Conservation (phyloP, 2,113 vertebrate species). For the Orycteropus afer region DNA sequence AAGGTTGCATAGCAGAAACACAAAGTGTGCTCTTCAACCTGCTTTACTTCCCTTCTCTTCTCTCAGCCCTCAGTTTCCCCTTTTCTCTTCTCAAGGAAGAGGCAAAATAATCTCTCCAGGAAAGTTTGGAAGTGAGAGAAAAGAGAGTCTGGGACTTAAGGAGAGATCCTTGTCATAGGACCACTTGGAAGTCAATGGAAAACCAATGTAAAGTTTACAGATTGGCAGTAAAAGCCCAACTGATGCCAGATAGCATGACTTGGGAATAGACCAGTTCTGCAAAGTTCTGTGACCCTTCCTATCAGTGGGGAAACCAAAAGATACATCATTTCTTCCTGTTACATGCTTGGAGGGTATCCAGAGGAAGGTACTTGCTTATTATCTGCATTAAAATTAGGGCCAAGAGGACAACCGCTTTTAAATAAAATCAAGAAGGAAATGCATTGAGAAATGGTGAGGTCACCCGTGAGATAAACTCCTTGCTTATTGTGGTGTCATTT, state of each 20-base stretch:
- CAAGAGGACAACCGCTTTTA: constrained; percentile 33
- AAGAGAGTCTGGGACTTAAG: neutral
- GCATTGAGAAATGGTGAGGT: neutral
- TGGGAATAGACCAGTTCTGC: constrained; percentile 23
- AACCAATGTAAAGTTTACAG: neutral
- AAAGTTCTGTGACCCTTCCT: neutral
- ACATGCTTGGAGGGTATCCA: constrained; percentile 34
- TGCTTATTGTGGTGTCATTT: neutral
- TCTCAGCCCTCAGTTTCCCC: neutral
- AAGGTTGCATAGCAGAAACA: constrained; percentile 4
- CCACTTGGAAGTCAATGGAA: constrained; percentile 35
- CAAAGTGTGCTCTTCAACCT: neutral
- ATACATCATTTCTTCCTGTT: constrained; percentile 34
- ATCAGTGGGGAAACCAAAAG: neutral
- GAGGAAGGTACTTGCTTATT: neutral
- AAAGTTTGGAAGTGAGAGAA: neutral
- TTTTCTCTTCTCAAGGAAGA: neutral
- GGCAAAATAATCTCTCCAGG: neutral
- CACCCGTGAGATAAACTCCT: neutral
- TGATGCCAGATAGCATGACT: constrained; percentile 27
- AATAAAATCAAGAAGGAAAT: constrained; percentile 1
- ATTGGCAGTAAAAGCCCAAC: neutral
- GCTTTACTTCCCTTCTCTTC: neutral
- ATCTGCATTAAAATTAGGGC: constrained; percentile 5
- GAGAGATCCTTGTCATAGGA: neutral